Percentiles rank a stretch among this genome's conserved stretches.
Conservation (phyloP, 2,888 invertebrate genomes). For the Timandra comae region DNA sequence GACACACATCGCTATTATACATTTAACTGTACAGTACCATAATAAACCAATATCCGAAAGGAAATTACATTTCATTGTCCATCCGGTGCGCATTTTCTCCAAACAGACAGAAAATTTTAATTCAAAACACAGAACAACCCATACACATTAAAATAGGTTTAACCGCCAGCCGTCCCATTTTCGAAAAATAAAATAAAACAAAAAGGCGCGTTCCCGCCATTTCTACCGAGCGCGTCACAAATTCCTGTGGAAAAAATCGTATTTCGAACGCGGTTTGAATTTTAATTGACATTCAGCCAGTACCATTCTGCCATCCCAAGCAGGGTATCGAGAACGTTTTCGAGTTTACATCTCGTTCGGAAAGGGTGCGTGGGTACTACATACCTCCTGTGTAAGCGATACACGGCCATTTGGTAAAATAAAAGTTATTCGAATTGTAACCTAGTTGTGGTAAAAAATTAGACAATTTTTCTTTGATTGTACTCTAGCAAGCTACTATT, state of each 20-base stretch:
- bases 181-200: slow-evolving; percentile 72
- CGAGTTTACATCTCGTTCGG: slow-evolving; percentile 50
- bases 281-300: slow-evolving; percentile 74
- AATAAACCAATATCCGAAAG: slow-evolving; percentile 36
- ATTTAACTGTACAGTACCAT: neutral
- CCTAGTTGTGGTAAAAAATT: too few relatives aligned
- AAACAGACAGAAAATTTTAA: slow-evolving; percentile 56
- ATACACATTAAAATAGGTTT: slow-evolving; percentile 75
- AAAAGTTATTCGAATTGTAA: slow-evolving; percentile 36
- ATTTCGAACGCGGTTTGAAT: slow-evolving; percentile 77
- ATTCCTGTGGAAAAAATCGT: slow-evolving; percentile 76
- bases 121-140: slow-evolving; percentile 71
- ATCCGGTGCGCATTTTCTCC: slow-evolving; percentile 33
- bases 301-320: slow-evolving; percentile 38
- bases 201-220: slow-evolving; percentile 72
- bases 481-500: too few relatives aligned
- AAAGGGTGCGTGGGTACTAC: slow-evolving; percentile 39
- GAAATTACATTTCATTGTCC: slow-evolving; percentile 70
- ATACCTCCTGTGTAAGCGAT: slow-evolving; percentile 26
- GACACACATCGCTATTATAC: neutral
- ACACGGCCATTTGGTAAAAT: slow-evolving; percentile 51
- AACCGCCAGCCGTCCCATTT: slow-evolving; percentile 72
- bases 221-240: slow-evolving; percentile 69
- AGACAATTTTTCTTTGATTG: too few relatives aligned
- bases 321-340: slow-evolving; percentile 54